A percentile compares a stretch with the other conserved stretches of the same genome.
Evolutionary conservation across 2,797 vertebrate species (phyloP).

Genomic region (Knipowitschia caucasica): DNA sequence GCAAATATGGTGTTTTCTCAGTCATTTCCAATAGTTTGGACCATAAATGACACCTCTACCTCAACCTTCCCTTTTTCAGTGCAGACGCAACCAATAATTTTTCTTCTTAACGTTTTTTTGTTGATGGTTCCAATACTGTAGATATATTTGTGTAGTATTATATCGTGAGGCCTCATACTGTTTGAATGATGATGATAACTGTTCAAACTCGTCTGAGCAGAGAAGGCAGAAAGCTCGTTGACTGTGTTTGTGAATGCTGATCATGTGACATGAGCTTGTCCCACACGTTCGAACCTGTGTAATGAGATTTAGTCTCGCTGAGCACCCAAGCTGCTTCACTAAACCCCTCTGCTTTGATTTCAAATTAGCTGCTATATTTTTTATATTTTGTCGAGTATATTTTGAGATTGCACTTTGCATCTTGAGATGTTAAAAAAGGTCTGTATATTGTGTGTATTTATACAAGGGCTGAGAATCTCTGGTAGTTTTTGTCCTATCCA

Average conservation of each 20-base stretch:
- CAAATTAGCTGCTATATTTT: conserved; percentile 32
- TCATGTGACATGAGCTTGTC: background rate
- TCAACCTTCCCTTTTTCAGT: no score
- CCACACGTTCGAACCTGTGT: background rate
- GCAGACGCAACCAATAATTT: no score
- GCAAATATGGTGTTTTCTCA: no score
- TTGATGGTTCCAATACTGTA: no score
- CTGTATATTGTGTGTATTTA: background rate
- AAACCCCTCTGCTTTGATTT: background rate
- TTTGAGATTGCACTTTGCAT: background rate
- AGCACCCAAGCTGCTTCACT: background rate
- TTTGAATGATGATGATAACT: no score
- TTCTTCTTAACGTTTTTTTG: no score
- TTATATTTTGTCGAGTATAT: background rate
- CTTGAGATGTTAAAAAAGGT: background rate
- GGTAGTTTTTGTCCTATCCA: no score
- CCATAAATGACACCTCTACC: no score
- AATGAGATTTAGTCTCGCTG: conserved; percentile 5
- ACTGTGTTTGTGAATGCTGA: background rate
- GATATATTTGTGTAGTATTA: no score
- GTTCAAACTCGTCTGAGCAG: background rate
- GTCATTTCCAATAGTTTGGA: no score
- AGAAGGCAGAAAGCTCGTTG: background rate
- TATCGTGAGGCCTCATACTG: no score
- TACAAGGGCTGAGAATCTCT: background rate